A percentile compares a stretch with the other conserved stretches of the same genome.
phyloP scores from a whole-genome alignment of 2,888 invertebrate species.

The Cyclophora punctaria region DNA sequence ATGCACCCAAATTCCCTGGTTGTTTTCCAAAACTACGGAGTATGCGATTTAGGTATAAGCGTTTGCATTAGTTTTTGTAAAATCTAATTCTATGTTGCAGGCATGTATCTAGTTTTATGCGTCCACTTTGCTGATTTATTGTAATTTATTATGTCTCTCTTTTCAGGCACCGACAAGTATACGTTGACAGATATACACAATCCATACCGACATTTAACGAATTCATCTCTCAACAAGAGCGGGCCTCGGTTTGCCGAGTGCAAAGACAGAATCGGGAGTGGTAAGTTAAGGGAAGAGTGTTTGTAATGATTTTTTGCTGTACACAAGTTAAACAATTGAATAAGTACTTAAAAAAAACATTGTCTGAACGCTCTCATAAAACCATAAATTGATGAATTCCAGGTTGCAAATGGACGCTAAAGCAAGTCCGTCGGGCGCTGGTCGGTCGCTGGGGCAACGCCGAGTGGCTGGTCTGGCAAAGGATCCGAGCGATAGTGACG shows the following conservation, averaged over 20 bases:
- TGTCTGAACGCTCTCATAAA: too few species aligned
- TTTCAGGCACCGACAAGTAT: conserved; percentile 89
- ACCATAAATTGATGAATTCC: conserved; percentile 9
- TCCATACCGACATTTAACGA: conserved; percentile 91
- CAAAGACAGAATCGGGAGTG: conserved; percentile 88
- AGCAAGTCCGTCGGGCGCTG: conserved; percentile 84
- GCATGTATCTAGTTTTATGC: too few species aligned
- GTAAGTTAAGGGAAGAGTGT: conserved; percentile 40
- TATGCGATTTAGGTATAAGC: too few species aligned
- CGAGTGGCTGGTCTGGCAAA: conserved; percentile 88
- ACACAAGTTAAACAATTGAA: too few species aligned
- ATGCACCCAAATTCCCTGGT: too few species aligned
- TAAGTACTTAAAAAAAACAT: too few species aligned
- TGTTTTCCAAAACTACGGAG: too few species aligned
- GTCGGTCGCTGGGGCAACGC: conserved; percentile 76
- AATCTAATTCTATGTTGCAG: too few species aligned
- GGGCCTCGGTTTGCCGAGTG: conserved; percentile 88
- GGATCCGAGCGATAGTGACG: conserved; percentile 82
- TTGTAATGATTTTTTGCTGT: not conserved
- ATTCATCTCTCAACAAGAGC: conserved; percentile 92
- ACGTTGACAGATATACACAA: conserved; percentile 88
- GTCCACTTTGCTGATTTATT: too few species aligned
- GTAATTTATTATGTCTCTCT: not conserved
- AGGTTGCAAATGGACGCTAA: conserved; percentile 91
- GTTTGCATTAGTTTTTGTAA: too few species aligned